These are phyloP conservation scores for Anolis sagrei DNA, from an alignment of 2,113 vertebrate genomes.

Conservation along the genomic window DNA sequence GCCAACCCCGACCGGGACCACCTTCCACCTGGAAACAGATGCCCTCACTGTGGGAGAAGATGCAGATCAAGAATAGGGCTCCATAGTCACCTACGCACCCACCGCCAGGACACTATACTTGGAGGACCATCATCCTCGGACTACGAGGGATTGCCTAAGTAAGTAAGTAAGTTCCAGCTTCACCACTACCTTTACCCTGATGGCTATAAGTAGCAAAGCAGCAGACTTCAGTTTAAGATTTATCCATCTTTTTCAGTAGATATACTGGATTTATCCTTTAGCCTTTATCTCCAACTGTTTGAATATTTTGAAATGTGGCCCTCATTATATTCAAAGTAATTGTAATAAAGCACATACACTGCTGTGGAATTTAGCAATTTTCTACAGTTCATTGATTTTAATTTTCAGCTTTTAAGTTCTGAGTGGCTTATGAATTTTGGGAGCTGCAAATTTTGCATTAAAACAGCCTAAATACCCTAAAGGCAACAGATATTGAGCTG, in stretches of 20 bases:
- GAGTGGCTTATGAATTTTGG: neutral
- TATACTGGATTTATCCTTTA: neutral
- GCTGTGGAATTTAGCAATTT: conserved; percentile 6
- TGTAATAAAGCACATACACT: no score
- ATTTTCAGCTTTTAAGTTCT: neutral
- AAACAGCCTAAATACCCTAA: no score
- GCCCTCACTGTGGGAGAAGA: no score
- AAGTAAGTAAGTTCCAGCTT: neutral
- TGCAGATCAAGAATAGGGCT: no score
- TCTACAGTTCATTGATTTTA: conserved; percentile 6
- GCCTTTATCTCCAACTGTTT: neutral
- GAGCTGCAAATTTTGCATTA: neutral
- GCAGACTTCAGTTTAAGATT: neutral
- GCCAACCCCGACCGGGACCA: no score
- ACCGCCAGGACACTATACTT: no score
- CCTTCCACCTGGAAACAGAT: no score
- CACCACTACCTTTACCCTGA: neutral
- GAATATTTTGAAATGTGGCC: neutral
- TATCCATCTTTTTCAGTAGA: neutral
- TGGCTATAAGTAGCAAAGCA: neutral
- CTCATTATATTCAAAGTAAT: no score
- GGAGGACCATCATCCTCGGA: no score
- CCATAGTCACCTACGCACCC: no score
- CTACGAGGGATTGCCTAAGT: no score
- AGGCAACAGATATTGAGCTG: neutral